A percentile compares a stretch with the other conserved stretches of the same genome.
Evolutionary conservation across 2,888 invertebrate species (phyloP).

Genomic region (Arctia plantaginis): DNA sequence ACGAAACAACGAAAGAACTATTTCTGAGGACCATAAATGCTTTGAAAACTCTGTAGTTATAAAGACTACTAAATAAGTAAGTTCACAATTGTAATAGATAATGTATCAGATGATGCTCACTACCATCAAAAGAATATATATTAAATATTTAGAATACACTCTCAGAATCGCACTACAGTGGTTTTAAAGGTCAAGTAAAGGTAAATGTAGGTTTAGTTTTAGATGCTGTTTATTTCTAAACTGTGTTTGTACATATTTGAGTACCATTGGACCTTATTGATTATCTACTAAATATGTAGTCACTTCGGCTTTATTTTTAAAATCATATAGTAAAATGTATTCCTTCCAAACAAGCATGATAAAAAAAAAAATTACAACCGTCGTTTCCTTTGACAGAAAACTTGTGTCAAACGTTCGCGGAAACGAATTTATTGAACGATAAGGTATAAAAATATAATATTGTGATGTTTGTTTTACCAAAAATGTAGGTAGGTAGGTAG

Average conservation of each 20-base stretch:
- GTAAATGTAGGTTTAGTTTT: not conserved
- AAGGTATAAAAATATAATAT: not conserved
- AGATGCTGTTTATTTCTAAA: too few species aligned
- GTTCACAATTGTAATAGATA: not conserved
- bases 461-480: not conserved
- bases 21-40: too few species aligned
- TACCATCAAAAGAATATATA: not conserved
- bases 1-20: too few species aligned
- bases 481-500: not conserved
- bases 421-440: not conserved
- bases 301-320: not conserved
- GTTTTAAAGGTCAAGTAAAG: not conserved
- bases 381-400: not conserved
- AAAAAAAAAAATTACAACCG: not conserved
- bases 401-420: not conserved
- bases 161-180: not conserved
- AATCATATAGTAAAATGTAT: slow-evolving; percentile 14
- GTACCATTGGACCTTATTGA: not conserved
- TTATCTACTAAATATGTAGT: not conserved
- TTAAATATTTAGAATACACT: too few species aligned
- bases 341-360: not conserved
- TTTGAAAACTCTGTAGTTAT: too few species aligned
- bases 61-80: too few species aligned
- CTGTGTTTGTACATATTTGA: not conserved
- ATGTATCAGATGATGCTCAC: not conserved